Conservation (phyloP, 2,888 invertebrate genomes). For the Nudaria mundana region DNA sequence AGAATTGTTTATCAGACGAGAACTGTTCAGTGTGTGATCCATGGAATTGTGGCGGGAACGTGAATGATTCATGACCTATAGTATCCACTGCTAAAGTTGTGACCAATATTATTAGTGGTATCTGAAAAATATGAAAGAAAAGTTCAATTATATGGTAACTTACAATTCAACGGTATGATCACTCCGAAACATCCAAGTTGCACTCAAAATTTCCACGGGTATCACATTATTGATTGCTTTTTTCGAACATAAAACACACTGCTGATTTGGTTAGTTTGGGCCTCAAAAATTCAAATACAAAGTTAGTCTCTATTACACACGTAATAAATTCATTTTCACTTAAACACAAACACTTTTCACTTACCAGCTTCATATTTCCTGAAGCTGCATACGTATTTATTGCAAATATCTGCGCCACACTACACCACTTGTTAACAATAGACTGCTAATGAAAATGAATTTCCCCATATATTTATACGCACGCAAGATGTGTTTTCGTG, state of each 20-base stretch:
- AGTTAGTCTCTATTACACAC: too few relatives aligned
- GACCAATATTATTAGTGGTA: constrained; percentile 50
- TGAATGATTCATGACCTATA: constrained; percentile 54
- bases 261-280: too few relatives aligned
- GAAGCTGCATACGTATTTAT: constrained; percentile 54
- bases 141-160: constrained; percentile 28
- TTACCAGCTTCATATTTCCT: constrained; percentile 74
- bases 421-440: constrained; percentile 62
- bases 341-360: constrained; percentile 52
- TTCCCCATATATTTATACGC: constrained; percentile 77
- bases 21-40: constrained; percentile 45
- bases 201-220: too few relatives aligned
- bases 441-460: constrained; percentile 79
- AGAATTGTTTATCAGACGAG: constrained; percentile 60
- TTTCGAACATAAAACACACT: too few relatives aligned
- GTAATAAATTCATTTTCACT: constrained; percentile 35
- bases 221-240: too few relatives aligned
- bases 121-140: constrained; percentile 46
- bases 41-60: constrained; percentile 62
- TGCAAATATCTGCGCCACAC: constrained; percentile 63
- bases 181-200: too few relatives aligned
- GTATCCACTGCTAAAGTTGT: constrained; percentile 43
- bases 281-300: too few relatives aligned
- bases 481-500: constrained; percentile 68
- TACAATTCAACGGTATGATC: constrained; percentile 37